phyloP scores from a whole-genome alignment of 2,888 invertebrate genomes.

The Keiferia lycopersicella region DNA sequence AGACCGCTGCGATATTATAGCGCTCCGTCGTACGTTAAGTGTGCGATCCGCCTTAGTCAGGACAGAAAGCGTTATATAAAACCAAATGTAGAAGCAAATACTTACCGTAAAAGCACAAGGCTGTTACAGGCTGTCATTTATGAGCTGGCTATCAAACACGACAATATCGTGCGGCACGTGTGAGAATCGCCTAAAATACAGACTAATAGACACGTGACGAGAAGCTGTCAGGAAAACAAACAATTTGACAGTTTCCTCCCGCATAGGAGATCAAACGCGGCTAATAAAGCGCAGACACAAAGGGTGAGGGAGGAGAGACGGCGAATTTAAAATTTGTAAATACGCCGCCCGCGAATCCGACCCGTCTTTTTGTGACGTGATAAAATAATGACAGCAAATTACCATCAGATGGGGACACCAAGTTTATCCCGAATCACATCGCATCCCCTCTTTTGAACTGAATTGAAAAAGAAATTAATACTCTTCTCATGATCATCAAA shows the following conservation, averaged over 20 bases:
- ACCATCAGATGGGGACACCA: slow-evolving; percentile 33
- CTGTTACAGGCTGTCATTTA: neutral
- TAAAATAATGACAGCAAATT: slow-evolving; percentile 67
- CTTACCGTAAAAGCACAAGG: too few relatives aligned
- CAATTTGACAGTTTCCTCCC: slow-evolving; percentile 69
- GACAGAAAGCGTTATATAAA: too few relatives aligned
- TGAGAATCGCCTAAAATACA: slow-evolving; percentile 1
- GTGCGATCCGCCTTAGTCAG: too few relatives aligned
- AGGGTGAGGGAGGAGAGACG: slow-evolving; percentile 49
- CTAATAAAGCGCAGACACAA: slow-evolving; percentile 69
- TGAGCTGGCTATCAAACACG: neutral
- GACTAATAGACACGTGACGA: slow-evolving; percentile 20
- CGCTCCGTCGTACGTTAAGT: too few relatives aligned
- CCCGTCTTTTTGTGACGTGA: slow-evolving; percentile 63
- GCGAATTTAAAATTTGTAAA: slow-evolving; percentile 66
- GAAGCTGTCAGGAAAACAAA: slow-evolving; percentile 56
- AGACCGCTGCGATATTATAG: too few relatives aligned
- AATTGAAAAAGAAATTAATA: too few relatives aligned
- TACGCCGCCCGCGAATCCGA: slow-evolving; percentile 53
- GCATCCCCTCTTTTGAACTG: too few relatives aligned
- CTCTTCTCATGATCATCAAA: too few relatives aligned
- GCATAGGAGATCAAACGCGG: slow-evolving; percentile 64
- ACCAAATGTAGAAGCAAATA: too few relatives aligned
- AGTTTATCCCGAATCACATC: neutral
- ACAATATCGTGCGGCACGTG: neutral